These are phyloP conservation scores for Anguilla megastoma DNA, from an alignment of 2,797 vertebrate genomes.

Conservation along the genomic window DNA sequence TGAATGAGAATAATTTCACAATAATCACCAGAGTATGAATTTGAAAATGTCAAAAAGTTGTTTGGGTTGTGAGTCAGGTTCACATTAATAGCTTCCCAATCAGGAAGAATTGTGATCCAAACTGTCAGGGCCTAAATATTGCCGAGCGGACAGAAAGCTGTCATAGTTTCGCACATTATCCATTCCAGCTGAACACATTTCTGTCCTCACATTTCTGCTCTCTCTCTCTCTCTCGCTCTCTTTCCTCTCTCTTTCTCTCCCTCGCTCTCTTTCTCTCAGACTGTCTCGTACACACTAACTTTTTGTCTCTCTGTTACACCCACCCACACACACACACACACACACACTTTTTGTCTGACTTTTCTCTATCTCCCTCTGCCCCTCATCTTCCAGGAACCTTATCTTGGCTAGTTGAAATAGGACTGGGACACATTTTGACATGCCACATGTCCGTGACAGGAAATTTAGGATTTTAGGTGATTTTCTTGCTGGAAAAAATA, in stretches of 20 bases:
- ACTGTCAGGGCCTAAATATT: neutral
- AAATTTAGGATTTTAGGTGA: constrained; percentile 47
- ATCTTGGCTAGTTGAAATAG: constrained; percentile 63
- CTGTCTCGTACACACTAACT: neutral
- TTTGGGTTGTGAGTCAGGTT: neutral
- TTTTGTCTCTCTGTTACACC: neutral
- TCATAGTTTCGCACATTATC: neutral
- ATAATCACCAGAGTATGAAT: neutral
- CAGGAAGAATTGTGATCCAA: neutral
- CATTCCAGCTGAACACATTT: constrained; percentile 17
- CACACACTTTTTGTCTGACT: neutral
- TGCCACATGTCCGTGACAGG: constrained; percentile 51
- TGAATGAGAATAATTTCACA: neutral
- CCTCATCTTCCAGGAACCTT: constrained; percentile 56
- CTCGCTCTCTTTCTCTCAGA: neutral
- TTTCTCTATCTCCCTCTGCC: constrained; percentile 20
- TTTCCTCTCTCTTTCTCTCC: neutral
- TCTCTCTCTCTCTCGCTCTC: neutral
- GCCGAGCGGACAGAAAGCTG: neutral
- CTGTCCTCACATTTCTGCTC: neutral
- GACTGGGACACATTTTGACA: constrained; percentile 62
- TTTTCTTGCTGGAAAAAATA: constrained; percentile 35
- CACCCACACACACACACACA: too few species aligned
- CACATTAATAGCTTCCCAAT: neutral
- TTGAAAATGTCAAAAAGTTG: neutral